phyloP scores from a whole-genome alignment of 2,797 vertebrate genomes.

The Apogon talboti region DNA sequence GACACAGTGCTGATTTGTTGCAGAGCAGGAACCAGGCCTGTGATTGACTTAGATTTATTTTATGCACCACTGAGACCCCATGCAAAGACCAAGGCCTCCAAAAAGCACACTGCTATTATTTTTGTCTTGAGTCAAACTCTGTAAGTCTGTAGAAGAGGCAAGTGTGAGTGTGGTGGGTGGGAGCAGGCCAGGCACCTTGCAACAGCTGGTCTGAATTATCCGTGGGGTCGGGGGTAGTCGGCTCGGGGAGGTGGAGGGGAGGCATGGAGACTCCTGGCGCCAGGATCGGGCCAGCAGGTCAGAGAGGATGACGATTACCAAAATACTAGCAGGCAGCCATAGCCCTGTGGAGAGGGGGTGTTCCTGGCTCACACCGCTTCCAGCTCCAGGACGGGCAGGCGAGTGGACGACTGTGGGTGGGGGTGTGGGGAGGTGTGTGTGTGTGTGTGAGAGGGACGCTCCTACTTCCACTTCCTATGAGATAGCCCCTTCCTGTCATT shows the following conservation, averaged over 20 bases:
- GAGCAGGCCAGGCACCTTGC: conserved; percentile 84
- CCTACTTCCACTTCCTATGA: conserved; percentile 86
- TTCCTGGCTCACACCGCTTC: conserved; percentile 77
- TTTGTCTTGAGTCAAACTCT: conserved; percentile 51
- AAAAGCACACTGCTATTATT: no score
- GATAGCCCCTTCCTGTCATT: conserved; percentile 85
- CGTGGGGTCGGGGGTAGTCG: conserved; percentile 71
- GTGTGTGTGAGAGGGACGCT: conserved; percentile 65
- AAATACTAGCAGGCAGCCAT: conserved; percentile 85
- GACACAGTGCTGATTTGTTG: conserved; percentile 70
- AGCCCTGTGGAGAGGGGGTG: conserved; percentile 76
- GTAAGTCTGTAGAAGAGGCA: conserved; percentile 62
- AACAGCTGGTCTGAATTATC: conserved; percentile 87
- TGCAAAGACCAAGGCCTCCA: conserved; percentile 68
- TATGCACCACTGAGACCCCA: conserved; percentile 70
- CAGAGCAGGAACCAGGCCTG: conserved; percentile 57
- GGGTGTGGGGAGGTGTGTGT: conserved; percentile 27
- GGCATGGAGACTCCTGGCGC: conserved; percentile 84
- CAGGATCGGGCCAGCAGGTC: conserved; percentile 86
- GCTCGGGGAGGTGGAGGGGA: conserved; percentile 66
- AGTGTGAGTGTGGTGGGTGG: conserved; percentile 76
- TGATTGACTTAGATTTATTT: conserved; percentile 74
- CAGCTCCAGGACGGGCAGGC: conserved; percentile 82
- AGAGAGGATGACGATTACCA: conserved; percentile 86
- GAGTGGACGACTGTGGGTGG: conserved; percentile 63